Evolutionary conservation across 2,888 invertebrate genomes (phyloP), one percentile per base, ranked within the genome.

Genomic region (Mythimna vitellina): DNA sequence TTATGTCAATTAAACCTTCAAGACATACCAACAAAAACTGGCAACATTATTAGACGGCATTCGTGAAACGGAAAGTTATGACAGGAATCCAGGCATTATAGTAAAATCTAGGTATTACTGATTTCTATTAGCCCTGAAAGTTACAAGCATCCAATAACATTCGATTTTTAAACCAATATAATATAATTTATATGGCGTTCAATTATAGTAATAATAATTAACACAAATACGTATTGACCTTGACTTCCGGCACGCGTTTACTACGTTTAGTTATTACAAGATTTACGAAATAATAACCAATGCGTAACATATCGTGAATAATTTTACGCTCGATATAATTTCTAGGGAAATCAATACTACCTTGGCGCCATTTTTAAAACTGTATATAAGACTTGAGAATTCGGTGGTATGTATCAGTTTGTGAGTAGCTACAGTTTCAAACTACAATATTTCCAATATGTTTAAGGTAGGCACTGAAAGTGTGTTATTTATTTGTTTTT

Each of bases 301-400:
- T 63, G 65, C 78, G 63, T 75, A 84, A 82, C 68, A 73, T 68
- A 72, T 81, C 79, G 73, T 71, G 65, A 63, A 84, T 75, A 73
- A 83, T 74, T 73, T 81, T 35, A 80, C 68, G 73, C 57, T 69
- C 81, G 71, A 76, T 84, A 78, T 78, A 74, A 78, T 73, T 73
- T 71, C 10, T 38, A 72, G 85, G 56, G 85, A 86, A 84, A 85
- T 69, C 85, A 76, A 81, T 76, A 68, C 79, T 60, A 73, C 86
- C 86, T 84, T 83, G 85, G 69, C 35, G 66, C 73, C 58, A 62
- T 65, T 71, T 70, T 75, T 62, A 25, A 60, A 73, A 62, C 54
- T 70, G 78, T 83, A 85, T 82, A 87, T 73, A 86, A 83, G 78
- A 72, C 76, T 58, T 71, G 70, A 51, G 22, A 42, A 46, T 78